phyloP scores from a whole-genome alignment of 2,113 vertebrate species.

The Pluvianellus socialis region DNA sequence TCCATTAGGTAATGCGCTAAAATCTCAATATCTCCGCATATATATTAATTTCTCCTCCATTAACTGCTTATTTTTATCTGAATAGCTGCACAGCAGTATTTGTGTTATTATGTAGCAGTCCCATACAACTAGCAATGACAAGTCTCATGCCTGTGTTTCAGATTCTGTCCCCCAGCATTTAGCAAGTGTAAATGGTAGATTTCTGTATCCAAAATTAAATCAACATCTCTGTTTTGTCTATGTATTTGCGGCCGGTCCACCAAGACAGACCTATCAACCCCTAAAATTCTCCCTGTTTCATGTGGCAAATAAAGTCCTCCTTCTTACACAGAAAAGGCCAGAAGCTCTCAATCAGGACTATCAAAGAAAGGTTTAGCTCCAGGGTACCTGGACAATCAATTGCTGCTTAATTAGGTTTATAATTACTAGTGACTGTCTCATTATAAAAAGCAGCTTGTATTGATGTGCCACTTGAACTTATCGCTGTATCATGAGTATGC shows the following conservation, averaged over 20 bases:
- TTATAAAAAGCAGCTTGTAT: slow-evolving; percentile 48
- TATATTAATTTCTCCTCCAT: background rate
- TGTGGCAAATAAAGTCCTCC: background rate
- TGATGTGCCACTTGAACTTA: slow-evolving; percentile 49
- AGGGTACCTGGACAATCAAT: slow-evolving; percentile 23
- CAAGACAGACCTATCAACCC: background rate
- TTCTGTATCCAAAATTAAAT: background rate
- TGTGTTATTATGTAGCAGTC: background rate
- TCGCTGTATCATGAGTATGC: background rate
- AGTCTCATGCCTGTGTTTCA: background rate
- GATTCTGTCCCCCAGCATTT: background rate
- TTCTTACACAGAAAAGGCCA: background rate
- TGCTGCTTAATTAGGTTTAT: slow-evolving; percentile 53
- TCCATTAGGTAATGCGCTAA: background rate
- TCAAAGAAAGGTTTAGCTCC: slow-evolving; percentile 5
- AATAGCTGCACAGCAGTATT: background rate
- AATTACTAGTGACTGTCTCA: slow-evolving; percentile 56
- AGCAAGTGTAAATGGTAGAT: background rate
- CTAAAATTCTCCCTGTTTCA: background rate
- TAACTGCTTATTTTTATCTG: background rate
- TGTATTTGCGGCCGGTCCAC: background rate
- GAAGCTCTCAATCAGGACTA: background rate
- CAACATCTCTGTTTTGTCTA: background rate
- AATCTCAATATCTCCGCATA: background rate
- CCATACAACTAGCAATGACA: background rate